Conservation (phyloP, 2,113 vertebrate species). For the Connochaetes taurinus region DNA sequence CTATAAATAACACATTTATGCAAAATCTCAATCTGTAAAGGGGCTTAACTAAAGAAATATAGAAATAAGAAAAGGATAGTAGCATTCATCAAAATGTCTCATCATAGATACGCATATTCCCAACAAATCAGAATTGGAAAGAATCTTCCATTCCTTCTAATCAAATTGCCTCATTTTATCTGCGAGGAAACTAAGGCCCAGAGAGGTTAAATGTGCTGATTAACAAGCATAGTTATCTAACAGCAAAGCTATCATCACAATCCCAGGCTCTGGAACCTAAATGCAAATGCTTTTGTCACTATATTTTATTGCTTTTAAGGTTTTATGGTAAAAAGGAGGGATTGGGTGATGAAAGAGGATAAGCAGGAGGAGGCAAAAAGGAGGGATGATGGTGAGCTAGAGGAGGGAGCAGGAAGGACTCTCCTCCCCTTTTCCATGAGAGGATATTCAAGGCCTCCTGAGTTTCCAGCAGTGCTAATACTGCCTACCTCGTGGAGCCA, state of each 20-base stretch:
- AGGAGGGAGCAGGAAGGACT: accelerated
- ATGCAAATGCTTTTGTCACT: neutral
- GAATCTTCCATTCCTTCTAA: neutral
- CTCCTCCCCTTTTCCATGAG: neutral
- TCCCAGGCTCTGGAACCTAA: neutral
- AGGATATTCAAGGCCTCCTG: too few species aligned
- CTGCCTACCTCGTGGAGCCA: neutral
- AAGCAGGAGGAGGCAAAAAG: neutral
- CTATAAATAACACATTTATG: too few species aligned
- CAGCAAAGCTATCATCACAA: neutral
- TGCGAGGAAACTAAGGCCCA: neutral
- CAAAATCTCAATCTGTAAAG: neutral
- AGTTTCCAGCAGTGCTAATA: neutral
- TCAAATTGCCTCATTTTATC: neutral
- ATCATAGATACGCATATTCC: neutral
- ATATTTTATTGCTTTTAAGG: neutral
- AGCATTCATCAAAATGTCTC: neutral
- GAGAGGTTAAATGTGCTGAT: neutral
- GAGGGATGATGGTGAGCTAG: neutral
- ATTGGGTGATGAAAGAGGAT: neutral
- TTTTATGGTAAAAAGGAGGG: neutral
- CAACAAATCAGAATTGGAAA: neutral
- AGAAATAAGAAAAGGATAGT: neutral
- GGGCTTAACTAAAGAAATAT: neutral
- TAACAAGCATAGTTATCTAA: neutral